These are phyloP conservation scores for Scartelaos histophorus DNA, from an alignment of 2,113 vertebrate species.

Conservation along the genomic window DNA sequence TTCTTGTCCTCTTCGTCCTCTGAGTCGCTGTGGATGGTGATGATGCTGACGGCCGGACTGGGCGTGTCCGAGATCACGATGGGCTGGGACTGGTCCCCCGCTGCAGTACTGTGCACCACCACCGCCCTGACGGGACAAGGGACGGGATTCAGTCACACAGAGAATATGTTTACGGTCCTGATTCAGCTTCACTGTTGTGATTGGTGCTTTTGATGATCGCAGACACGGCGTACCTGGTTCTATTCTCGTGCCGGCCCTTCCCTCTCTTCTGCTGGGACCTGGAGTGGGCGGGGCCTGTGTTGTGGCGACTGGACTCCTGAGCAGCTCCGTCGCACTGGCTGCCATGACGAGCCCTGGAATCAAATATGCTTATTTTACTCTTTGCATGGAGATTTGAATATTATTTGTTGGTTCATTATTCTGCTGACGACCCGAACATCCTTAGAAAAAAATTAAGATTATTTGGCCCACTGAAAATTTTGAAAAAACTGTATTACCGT, in stretches of 20 bases:
- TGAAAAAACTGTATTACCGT: too few relatives aligned
- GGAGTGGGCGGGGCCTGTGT: conserved; percentile 81
- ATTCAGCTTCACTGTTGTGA: too few relatives aligned
- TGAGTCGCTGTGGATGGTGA: conserved; percentile 97
- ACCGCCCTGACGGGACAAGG: neutral
- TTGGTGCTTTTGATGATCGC: too few relatives aligned
- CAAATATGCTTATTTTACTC: neutral
- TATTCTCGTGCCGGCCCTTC: conserved; percentile 84
- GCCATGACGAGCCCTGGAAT: conserved; percentile 82
- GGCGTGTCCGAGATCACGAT: conserved; percentile 97
- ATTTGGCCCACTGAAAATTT: too few relatives aligned
- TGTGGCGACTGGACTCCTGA: conserved; percentile 88
- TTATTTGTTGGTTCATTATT: too few relatives aligned
- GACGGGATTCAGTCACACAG: neutral
- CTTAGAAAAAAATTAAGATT: too few relatives aligned
- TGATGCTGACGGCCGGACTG: conserved; percentile 95
- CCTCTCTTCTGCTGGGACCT: conserved; percentile 89
- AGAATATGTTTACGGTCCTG: neutral
- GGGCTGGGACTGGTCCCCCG: conserved; percentile 86
- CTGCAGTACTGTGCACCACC: conserved; percentile 80
- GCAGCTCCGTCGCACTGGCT: conserved; percentile 85
- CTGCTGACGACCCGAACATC: too few relatives aligned
- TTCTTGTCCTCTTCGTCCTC: conserved; percentile 96
- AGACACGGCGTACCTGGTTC: conserved; percentile 55
- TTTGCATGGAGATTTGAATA: too few relatives aligned